Base-by-base conservation (phyloP, 2,797 vertebrate genomes). In the Sebastolobus altivelis region DNA sequence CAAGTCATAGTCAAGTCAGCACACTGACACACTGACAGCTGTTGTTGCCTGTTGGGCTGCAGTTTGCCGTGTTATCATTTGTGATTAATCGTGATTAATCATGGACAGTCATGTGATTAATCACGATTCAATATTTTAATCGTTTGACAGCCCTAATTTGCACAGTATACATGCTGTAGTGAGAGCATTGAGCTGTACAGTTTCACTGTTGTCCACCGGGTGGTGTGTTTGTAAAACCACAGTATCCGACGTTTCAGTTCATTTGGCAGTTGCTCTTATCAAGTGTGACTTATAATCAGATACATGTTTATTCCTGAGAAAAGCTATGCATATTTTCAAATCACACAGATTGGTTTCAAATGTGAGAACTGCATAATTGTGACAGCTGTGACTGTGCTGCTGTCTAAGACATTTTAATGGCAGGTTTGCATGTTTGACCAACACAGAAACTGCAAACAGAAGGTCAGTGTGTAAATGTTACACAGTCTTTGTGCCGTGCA, bases 191-290 rank as follows among this genome's bases (percentile, higher is more conserved):
- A 74, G 38, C 9, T 31, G 25, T 46, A n/a, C 29, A 75, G 52
- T 81, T 81, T 55, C 25, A 46, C 8, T 56, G 31, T 63, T 71
- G 73, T 75, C 91, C 93, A 93, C 87, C 80, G 93, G 92, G 71
- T 85, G 92, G 92, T 52, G 80, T 68, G 29, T 91, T 85, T 82
- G 88, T 81, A 59, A 82, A 92, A 78, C 33, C 46, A 62, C 73
- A 82, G 40, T 59, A 65, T 65, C 27, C 85, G 62, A 80, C 82
- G 81, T 88, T 85, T 88, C 52, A 58, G 61, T 56, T 80, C 14
- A 66, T 70, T 73, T 75, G 81, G 67, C 77, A 38, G 71, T 18
- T 83, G 76, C 72, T 80, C 67, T 88, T 72, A 86, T 88, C 81
- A 85, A 73, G 27, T 75, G 54, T 59, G 77, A 80, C 85, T 87